A percentile compares a stretch with the other conserved stretches of the same genome.
phyloP scores from a whole-genome alignment of 2,113 vertebrate species.

The Apteryx mantelli region DNA sequence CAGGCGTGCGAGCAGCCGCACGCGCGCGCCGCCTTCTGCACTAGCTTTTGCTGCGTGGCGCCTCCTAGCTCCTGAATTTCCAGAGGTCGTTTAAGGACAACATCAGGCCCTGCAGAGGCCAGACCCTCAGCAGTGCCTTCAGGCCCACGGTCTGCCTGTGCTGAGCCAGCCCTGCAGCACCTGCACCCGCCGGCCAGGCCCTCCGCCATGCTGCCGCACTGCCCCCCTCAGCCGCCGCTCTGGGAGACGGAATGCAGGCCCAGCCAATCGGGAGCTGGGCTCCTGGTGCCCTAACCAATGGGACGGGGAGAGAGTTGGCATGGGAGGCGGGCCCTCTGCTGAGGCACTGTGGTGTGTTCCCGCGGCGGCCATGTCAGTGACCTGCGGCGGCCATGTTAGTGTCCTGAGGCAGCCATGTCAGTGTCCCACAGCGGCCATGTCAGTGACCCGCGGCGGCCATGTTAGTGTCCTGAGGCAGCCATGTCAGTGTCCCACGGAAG shows the following conservation, averaged over 20 bases:
- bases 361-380: not conserved
- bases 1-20: too few relatives aligned
- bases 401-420: accelerated
- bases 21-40: too few relatives aligned
- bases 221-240: not conserved
- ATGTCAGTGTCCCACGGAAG: too few relatives aligned
- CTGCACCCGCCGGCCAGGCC: accelerated
- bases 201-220: accelerated
- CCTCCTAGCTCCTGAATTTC: too few relatives aligned
- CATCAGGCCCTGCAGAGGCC: not conserved
- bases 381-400: not conserved
- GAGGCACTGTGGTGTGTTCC: accelerated
- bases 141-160: not conserved
- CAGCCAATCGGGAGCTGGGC: accelerated
- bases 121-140: not conserved
- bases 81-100: not conserved
- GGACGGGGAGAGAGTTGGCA: not conserved
- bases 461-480: too few relatives aligned
- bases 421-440: too few relatives aligned
- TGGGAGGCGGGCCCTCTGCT: accelerated
- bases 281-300: not conserved
- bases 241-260: not conserved
- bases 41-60: too few relatives aligned
- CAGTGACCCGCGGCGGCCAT: accelerated
- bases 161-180: accelerated